These are phyloP conservation scores for Thrips palmi DNA, from an alignment of 1,140 invertebrate species.

Conservation along the genomic window DNA sequence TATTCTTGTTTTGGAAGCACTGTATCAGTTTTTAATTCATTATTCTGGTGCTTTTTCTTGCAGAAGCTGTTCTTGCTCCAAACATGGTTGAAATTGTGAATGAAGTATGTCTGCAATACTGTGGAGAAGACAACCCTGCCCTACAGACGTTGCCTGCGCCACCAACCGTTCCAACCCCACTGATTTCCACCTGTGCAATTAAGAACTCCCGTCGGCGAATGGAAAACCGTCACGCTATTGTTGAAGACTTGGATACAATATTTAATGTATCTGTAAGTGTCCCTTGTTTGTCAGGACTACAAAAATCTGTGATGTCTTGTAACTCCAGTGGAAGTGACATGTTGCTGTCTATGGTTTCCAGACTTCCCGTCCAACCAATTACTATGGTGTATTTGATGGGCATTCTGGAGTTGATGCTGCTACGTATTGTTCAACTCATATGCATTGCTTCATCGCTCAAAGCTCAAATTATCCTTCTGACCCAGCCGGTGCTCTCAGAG, in stretches of 20 bases:
- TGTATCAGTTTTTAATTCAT: too few relatives aligned
- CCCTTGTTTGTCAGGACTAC: constrained; percentile 17
- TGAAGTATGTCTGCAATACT: too few relatives aligned
- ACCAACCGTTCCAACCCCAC: constrained; percentile 17
- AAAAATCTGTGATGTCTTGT: constrained; percentile 5
- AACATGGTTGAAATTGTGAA: too few relatives aligned
- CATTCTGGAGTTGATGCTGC: constrained; percentile 86
- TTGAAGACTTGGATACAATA: constrained; percentile 47
- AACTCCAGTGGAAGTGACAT: constrained; percentile 1
- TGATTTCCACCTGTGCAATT: constrained; percentile 39
- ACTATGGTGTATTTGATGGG: constrained; percentile 90
- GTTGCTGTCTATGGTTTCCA: constrained; percentile 19
- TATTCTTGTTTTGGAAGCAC: too few relatives aligned
- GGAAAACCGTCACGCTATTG: constrained; percentile 69
- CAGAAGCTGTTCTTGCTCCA: too few relatives aligned
- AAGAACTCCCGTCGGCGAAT: constrained; percentile 65
- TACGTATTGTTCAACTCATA: constrained; percentile 65
- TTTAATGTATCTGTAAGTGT: constrained; percentile 39
- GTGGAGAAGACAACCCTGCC: too few relatives aligned
- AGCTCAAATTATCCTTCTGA: constrained; percentile 46
- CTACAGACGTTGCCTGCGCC: too few relatives aligned
- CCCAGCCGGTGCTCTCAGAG: constrained; percentile 47
- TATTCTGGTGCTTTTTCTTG: too few relatives aligned
- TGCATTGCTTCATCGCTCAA: constrained; percentile 69
- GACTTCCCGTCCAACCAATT: constrained; percentile 42